A percentile compares a stretch with the other conserved stretches of the same genome.
Conservation (phyloP, 35 echinoderm and acorn worm species). For the Apostichopus parvimensis region DNA sequence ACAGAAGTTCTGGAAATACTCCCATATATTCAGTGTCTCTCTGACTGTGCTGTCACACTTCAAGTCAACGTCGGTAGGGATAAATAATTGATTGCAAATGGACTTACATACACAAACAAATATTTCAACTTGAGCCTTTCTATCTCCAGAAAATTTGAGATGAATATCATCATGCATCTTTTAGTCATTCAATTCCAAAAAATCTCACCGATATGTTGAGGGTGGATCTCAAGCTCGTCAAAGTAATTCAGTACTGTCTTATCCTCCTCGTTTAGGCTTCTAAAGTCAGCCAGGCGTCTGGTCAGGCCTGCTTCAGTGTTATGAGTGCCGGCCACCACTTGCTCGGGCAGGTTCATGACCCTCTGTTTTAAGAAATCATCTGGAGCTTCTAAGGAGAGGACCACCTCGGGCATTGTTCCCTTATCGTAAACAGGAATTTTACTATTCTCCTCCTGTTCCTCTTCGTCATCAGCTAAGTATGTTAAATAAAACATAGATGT, state of each 20-base stretch:
- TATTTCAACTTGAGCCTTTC: too few relatives aligned
- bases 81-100: not conserved
- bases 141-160: too few relatives aligned
- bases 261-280: slow-evolving; percentile 92
- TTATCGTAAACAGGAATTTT: slow-evolving; percentile 94
- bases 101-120: too few relatives aligned
- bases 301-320: slow-evolving; percentile 94
- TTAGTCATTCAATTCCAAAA: not conserved
- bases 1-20: too few relatives aligned
- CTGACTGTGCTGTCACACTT: too few relatives aligned
- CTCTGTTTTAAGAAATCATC: slow-evolving; percentile 96
- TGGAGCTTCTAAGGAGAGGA: slow-evolving; percentile 78
- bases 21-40: too few relatives aligned
- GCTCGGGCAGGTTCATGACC: slow-evolving; percentile 94
- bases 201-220: slow-evolving; percentile 83
- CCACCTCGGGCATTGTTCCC: slow-evolving; percentile 83
- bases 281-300: slow-evolving; percentile 79
- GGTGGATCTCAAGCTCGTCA: slow-evolving; percentile 97
- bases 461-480: slow-evolving; percentile 88
- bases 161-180: too few relatives aligned
- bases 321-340: slow-evolving; percentile 84
- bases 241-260: slow-evolving; percentile 97
- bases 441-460: slow-evolving; percentile 87
- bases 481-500: not conserved
- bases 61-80: too few relatives aligned